Evolutionary conservation across 2,113 vertebrate genomes (phyloP).

Genomic region (Cottus gobio): DNA sequence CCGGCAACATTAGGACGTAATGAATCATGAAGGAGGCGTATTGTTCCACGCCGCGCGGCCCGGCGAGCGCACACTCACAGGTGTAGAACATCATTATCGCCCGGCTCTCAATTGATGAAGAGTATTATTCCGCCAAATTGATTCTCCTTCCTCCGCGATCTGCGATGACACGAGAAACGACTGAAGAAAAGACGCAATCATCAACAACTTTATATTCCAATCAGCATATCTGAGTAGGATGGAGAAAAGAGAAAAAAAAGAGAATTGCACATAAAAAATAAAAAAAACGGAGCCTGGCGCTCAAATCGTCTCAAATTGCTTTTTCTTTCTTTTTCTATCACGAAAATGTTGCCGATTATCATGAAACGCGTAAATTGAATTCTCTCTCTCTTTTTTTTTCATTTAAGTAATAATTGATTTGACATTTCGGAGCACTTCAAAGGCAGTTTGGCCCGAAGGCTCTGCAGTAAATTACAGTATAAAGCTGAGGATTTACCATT

Average conservation of each 20-base stretch:
- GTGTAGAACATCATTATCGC: slow-evolving; percentile 79
- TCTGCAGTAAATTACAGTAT: slow-evolving; percentile 81
- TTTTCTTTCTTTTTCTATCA: slow-evolving; percentile 61
- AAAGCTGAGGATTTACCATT: slow-evolving; percentile 79
- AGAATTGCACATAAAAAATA: too few species aligned
- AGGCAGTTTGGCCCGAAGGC: slow-evolving; percentile 79
- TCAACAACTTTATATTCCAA: slow-evolving; percentile 80
- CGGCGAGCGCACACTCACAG: slow-evolving; percentile 45
- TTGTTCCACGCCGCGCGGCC: slow-evolving; percentile 73
- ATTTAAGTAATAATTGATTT: slow-evolving; percentile 84
- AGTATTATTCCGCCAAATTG: slow-evolving; percentile 79
- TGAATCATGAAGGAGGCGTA: slow-evolving; percentile 76
- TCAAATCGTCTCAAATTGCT: slow-evolving; percentile 76
- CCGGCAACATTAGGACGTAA: slow-evolving; percentile 73
- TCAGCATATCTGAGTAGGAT: slow-evolving; percentile 71
- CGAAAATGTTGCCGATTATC: slow-evolving; percentile 80
- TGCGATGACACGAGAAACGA: slow-evolving; percentile 59
- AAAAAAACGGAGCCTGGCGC: slow-evolving; percentile 48
- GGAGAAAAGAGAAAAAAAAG: slow-evolving; percentile 48
- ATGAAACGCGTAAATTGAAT: slow-evolving; percentile 80
- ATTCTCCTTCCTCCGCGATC: slow-evolving; percentile 65
- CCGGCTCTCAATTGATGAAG: slow-evolving; percentile 70
- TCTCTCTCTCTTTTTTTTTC: slow-evolving; percentile 73
- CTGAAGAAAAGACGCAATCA: slow-evolving; percentile 74
- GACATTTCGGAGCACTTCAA: slow-evolving; percentile 83